phyloP scores from a whole-genome alignment of 2,113 vertebrate genomes.

The Fukomys damarensis region DNA sequence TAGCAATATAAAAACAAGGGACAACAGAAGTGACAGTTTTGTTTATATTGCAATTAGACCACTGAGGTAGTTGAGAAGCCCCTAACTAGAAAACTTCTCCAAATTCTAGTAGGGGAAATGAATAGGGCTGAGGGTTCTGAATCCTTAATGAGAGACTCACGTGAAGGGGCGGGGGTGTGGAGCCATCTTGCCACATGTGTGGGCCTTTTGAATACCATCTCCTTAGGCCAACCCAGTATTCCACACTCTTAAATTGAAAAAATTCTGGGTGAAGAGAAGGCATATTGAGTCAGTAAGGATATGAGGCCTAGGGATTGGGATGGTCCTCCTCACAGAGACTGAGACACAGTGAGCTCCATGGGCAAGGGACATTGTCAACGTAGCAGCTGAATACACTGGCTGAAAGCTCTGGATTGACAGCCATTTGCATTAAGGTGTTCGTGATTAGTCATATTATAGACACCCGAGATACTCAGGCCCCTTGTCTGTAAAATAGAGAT shows the following conservation, averaged over 20 bases:
- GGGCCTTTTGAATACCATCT: neutral
- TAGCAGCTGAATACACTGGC: neutral
- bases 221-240: neutral
- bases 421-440: neutral
- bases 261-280: neutral
- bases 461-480: neutral
- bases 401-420: neutral
- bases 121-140: neutral
- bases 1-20: neutral
- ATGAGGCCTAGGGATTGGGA: neutral
- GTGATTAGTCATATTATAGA: too few relatives aligned
- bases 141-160: neutral
- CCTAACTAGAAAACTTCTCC: neutral
- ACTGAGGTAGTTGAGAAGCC: neutral
- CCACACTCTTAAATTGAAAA: neutral
- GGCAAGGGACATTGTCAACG: neutral
- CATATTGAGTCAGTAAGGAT: neutral
- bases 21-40: neutral
- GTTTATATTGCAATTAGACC: neutral
- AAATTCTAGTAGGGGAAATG: neutral
- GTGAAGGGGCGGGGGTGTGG: neutral
- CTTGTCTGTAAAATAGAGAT: neutral
- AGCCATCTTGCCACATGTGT: neutral
- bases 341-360: neutral
- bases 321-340: neutral